Percentiles rank a stretch among this genome's conserved stretches.
These are phyloP conservation scores for Diaprepes abbreviatus DNA, from an alignment of 2,888 invertebrate species.

Conservation along the genomic window DNA sequence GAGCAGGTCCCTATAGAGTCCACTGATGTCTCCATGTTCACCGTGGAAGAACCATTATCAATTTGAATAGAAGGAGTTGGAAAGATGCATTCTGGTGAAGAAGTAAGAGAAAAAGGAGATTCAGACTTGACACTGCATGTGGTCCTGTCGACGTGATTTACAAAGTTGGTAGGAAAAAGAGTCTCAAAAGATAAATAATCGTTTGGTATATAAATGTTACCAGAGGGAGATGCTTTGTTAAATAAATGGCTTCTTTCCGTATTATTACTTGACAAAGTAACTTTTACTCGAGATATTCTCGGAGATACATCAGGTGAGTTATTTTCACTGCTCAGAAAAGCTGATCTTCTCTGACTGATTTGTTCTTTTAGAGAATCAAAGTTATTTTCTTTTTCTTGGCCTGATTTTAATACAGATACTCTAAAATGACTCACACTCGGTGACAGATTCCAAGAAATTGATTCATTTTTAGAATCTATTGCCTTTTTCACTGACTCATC, in stretches of 20 bases:
- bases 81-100: slow-evolving; percentile 12
- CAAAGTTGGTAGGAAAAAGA: background rate
- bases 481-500: background rate
- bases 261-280: slow-evolving; percentile 4
- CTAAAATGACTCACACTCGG: background rate
- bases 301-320: background rate
- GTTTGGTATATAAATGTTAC: background rate
- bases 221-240: background rate
- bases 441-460: background rate
- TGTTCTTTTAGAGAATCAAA: slow-evolving; percentile 14
- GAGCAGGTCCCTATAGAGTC: slow-evolving; percentile 92
- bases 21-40: slow-evolving; percentile 79
- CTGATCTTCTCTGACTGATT: slow-evolving; percentile 33
- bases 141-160: background rate
- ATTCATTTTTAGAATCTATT: background rate
- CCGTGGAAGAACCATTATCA: slow-evolving; percentile 8
- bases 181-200: background rate
- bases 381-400: background rate
- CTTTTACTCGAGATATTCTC: slow-evolving; percentile 1
- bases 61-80: background rate
- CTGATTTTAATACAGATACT: slow-evolving; percentile 14
- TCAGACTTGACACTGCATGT: background rate
- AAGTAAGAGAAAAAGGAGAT: background rate
- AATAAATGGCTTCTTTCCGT: background rate
- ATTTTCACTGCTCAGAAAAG: slow-evolving; percentile 24